Conservation (phyloP, 2,113 vertebrate species). For the Strix uralensis region DNA sequence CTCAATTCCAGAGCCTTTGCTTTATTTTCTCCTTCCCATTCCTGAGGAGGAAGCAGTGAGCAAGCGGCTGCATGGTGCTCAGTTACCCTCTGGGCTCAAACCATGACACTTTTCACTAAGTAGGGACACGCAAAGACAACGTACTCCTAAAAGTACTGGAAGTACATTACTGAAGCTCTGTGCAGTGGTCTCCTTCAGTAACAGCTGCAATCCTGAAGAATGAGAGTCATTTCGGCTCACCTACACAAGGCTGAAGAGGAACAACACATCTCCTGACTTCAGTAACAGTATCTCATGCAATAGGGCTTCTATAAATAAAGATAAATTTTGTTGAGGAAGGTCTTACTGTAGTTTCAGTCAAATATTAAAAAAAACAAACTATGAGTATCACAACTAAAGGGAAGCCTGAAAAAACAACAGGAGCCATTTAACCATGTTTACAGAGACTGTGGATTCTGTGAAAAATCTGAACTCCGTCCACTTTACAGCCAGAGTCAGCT, state of each 20-base stretch:
- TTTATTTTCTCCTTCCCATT: too few species aligned
- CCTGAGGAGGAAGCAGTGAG: too few species aligned
- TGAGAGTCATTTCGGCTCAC: neutral
- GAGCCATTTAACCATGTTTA: neutral
- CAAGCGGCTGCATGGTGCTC: too few species aligned
- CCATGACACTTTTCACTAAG: neutral
- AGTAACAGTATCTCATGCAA: neutral
- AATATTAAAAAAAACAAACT: neutral
- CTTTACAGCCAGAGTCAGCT: neutral
- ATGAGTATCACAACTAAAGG: neutral
- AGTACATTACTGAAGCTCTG: neutral
- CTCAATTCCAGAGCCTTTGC: too few species aligned
- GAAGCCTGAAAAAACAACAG: neutral
- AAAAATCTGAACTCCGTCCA: neutral
- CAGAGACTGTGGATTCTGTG: neutral
- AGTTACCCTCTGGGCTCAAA: too few species aligned
- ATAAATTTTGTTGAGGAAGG: neutral
- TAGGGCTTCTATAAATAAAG: neutral
- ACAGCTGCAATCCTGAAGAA: neutral
- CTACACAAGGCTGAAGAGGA: neutral
- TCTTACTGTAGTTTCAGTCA: neutral
- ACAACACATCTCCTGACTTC: neutral
- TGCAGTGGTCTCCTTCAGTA: neutral
- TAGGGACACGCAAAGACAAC: neutral
- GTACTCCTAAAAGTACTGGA: fast-evolving